phyloP scores from a whole-genome alignment of 1,140 invertebrate species.

The Drosophila truncata region DNA sequence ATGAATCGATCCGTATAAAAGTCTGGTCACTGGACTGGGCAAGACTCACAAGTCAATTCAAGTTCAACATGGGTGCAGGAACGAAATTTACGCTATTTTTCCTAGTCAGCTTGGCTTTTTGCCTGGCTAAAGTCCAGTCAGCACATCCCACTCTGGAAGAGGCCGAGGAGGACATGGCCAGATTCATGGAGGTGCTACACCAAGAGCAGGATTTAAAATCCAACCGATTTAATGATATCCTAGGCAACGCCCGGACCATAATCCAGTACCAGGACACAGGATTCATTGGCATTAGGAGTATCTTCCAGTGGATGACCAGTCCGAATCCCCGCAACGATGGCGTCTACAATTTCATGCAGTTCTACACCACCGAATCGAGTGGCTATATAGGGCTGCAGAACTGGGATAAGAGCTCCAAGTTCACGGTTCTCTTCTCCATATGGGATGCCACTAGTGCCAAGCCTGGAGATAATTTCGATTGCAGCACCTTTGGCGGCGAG shows the following conservation, averaged over 20 bases:
- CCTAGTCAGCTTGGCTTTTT: neutral
- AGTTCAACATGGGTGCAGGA: constrained; percentile 14
- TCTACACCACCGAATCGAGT: constrained; percentile 31
- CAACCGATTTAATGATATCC: constrained; percentile 24
- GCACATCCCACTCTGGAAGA: constrained; percentile 12
- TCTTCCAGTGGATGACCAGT: constrained; percentile 48
- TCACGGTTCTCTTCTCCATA: constrained; percentile 30
- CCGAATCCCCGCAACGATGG: constrained; percentile 35
- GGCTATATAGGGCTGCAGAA: constrained; percentile 40
- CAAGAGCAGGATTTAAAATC: constrained; percentile 6
- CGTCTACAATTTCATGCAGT: constrained; percentile 40
- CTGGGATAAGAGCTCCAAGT: constrained; percentile 44
- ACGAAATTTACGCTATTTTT: neutral
- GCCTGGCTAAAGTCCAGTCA: neutral
- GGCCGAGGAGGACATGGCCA: constrained; percentile 27
- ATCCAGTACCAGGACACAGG: constrained; percentile 21
- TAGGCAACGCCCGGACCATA: constrained; percentile 29
- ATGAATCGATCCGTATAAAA: constrained; percentile 7
- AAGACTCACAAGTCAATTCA: constrained; percentile 21
- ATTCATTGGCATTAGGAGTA: constrained; percentile 21
- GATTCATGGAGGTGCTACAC: constrained; percentile 22
- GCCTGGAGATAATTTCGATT: constrained; percentile 21
- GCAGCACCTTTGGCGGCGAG: constrained; percentile 36
- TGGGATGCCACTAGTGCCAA: constrained; percentile 27
- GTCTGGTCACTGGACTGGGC: neutral